Evolutionary conservation across 2,888 invertebrate species (phyloP).

Genomic region (Lysandra bellargus): DNA sequence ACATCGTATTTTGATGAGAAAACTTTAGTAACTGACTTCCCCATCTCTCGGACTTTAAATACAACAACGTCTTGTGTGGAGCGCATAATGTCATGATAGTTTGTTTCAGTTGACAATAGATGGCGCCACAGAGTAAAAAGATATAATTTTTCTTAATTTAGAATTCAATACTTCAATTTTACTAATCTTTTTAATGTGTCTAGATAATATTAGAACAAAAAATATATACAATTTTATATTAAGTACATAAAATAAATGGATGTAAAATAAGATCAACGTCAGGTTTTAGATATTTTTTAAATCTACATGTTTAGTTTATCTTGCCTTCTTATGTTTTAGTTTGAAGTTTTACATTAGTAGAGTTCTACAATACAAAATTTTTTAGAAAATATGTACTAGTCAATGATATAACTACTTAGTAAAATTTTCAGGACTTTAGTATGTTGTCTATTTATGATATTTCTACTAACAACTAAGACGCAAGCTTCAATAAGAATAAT

Average conservation of each 20-base stretch:
- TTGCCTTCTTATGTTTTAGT: background rate
- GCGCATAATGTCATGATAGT: background rate
- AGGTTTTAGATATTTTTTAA: background rate
- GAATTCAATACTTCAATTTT: background rate
- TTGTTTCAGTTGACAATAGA: background rate
- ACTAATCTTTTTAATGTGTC: slow-evolving; percentile 67
- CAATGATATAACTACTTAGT: no score
- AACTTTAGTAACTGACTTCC: background rate
- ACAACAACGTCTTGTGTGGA: background rate
- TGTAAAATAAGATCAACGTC: background rate
- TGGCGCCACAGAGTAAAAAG: background rate
- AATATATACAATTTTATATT: slow-evolving; percentile 9
- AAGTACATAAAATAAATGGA: background rate
- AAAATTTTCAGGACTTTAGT: no score
- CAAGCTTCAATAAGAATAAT: background rate
- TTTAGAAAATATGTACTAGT: no score
- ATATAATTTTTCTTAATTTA: no score
- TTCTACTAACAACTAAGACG: background rate
- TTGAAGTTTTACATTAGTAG: background rate
- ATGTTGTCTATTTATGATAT: background rate
- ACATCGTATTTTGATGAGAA: background rate
- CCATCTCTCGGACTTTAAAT: slow-evolving; percentile 19
- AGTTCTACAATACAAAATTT: background rate
- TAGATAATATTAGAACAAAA: slow-evolving; percentile 53
- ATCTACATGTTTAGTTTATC: background rate